phyloP scores from a whole-genome alignment of 2,113 vertebrate genomes.

The Cisticola juncidis region DNA sequence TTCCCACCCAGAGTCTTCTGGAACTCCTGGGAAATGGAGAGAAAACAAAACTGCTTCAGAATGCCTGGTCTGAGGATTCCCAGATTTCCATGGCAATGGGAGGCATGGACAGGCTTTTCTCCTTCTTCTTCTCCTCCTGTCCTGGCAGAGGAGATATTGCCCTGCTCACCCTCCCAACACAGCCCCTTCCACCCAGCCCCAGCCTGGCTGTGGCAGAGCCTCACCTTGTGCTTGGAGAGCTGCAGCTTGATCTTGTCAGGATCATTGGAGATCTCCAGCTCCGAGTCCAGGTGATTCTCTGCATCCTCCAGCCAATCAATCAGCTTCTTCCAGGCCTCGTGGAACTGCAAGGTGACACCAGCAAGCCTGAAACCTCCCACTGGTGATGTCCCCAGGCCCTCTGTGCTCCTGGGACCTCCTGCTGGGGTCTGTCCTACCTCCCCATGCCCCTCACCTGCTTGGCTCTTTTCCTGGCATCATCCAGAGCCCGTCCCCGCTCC shows the following conservation, averaged over 20 bases:
- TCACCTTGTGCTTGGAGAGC: conserved; percentile 95
- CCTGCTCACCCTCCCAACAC: not conserved
- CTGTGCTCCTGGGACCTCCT: not conserved
- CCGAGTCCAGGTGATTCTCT: conserved; percentile 91
- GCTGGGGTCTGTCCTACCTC: fast-evolving
- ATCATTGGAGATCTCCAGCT: conserved; percentile 98
- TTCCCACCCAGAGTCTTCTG: conserved; percentile 96
- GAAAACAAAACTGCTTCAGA: not conserved
- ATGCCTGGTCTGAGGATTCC: not conserved
- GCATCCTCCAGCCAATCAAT: conserved; percentile 97
- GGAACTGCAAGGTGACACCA: conserved; percentile 80
- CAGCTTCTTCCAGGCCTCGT: conserved; percentile 97
- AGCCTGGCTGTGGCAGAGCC: not conserved
- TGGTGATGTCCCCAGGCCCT: not conserved
- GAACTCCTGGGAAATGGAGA: conserved; percentile 83
- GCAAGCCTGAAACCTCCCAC: not conserved
- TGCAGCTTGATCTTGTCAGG: conserved; percentile 98
- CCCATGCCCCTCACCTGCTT: conserved; percentile 85
- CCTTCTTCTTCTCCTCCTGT: no score
- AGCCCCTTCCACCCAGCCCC: not conserved
- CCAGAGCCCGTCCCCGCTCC: conserved; percentile 91
- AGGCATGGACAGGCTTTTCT: not conserved
- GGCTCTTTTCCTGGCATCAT: conserved; percentile 94
- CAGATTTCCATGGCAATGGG: not conserved
- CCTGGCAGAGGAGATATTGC: not conserved